These are phyloP conservation scores for Pollimyrus isidori DNA, from an alignment of 2,113 vertebrate species.

Conservation along the genomic window DNA sequence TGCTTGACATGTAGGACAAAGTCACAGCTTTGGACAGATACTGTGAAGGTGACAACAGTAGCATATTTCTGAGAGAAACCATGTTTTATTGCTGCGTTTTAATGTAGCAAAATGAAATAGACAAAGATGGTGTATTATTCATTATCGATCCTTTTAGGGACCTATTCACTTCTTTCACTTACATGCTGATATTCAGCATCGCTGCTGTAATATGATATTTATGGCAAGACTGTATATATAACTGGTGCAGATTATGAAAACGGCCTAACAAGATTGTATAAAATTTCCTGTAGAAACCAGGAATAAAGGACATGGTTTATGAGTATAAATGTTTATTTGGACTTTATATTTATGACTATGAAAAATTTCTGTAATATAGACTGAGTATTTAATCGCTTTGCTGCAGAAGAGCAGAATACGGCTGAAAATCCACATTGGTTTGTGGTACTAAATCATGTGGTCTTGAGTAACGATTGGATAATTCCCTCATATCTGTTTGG, in stretches of 20 bases:
- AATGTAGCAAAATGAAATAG: neutral
- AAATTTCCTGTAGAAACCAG: neutral
- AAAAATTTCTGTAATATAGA: neutral
- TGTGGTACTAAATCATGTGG: neutral
- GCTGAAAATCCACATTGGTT: neutral
- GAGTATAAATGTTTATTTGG: neutral
- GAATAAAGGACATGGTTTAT: neutral
- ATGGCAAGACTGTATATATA: neutral
- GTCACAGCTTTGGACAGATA: neutral
- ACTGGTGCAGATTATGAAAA: neutral
- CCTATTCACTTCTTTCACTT: neutral
- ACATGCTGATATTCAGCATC: neutral
- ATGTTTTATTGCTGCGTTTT: neutral
- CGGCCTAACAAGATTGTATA: neutral
- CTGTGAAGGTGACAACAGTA: neutral
- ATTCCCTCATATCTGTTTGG: neutral
- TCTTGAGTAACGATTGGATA: neutral
- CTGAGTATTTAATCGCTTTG: neutral
- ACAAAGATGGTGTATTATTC: neutral
- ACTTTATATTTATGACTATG: neutral
- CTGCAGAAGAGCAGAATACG: neutral
- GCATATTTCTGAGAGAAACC: neutral
- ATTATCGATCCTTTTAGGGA: neutral
- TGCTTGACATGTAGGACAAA: neutral
- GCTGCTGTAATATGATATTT: neutral